Conservation (phyloP, 2,888 invertebrate genomes). For the Diaprepes abbreviatus region DNA sequence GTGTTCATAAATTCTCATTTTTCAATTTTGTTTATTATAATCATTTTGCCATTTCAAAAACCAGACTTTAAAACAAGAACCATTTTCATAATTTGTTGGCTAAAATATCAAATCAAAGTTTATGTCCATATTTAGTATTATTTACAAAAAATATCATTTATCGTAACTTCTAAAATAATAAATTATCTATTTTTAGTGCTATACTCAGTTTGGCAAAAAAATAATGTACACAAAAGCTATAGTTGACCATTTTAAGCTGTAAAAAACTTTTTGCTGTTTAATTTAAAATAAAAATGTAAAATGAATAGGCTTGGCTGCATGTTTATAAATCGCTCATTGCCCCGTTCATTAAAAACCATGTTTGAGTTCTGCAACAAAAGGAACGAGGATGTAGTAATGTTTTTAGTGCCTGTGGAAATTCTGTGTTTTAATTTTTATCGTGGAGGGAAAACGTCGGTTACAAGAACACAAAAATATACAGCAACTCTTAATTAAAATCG, state of each 20-base stretch:
- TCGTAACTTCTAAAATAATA: no score
- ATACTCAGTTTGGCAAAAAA: no score
- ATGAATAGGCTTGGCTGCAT: conserved; percentile 10
- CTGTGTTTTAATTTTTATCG: conserved; percentile 11
- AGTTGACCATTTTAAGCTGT: neutral
- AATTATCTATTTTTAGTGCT: no score
- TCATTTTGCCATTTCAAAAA: no score
- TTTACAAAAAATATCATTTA: no score
- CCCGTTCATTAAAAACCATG: conserved; percentile 9
- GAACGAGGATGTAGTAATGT: neutral
- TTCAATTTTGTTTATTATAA: no score
- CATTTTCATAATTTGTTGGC: no score
- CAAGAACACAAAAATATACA: neutral
- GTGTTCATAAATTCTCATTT: no score
- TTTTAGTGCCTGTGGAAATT: conserved; percentile 20
- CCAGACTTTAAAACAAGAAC: no score
- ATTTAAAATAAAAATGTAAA: neutral
- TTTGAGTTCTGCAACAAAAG: conserved; percentile 4
- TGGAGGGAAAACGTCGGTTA: neutral
- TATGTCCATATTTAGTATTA: no score
- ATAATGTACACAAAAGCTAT: no score
- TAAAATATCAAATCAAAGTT: no score
- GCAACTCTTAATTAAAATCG: neutral
- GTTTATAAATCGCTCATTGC: conserved; percentile 22
- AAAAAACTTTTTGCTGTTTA: neutral